These are phyloP conservation scores for Troides oblongomaculatus DNA, from an alignment of 2,888 invertebrate genomes.

Conservation along the genomic window DNA sequence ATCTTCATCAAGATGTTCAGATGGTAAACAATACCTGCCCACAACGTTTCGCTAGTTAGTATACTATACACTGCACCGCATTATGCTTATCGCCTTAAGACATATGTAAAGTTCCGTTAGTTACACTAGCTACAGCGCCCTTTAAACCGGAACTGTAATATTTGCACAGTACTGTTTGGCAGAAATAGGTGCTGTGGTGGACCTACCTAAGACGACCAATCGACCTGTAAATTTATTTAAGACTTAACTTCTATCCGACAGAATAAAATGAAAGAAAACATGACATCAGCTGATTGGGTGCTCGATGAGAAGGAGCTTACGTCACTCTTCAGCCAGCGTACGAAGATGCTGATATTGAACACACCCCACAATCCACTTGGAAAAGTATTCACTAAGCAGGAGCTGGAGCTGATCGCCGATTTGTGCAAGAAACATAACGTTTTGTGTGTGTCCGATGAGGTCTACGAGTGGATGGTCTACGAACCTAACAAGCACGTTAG, in stretches of 20 bases:
- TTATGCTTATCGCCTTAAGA: no score
- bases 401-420: slow-evolving; percentile 88
- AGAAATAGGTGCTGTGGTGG: no score
- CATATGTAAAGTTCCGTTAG: no score
- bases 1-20: no score
- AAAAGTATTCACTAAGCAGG: slow-evolving; percentile 87
- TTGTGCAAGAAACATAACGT: slow-evolving; percentile 96
- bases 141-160: no score
- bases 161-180: no score
- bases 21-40: no score
- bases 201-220: no score
- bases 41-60: no score
- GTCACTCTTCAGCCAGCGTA: slow-evolving; percentile 89
- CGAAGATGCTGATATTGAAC: slow-evolving; percentile 97
- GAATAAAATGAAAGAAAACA: slow-evolving; percentile 67
- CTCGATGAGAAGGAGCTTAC: slow-evolving; percentile 90
- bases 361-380: slow-evolving; percentile 99
- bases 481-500: slow-evolving; percentile 90
- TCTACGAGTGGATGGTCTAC: slow-evolving; percentile 98
- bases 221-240: no score
- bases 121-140: no score
- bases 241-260: slow-evolving; percentile 31
- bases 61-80: no score
- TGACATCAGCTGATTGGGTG: slow-evolving; percentile 92
- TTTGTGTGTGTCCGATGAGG: slow-evolving; percentile 96